A percentile compares a stretch with the other conserved stretches of the same genome.
Conservation (phyloP, 2,113 vertebrate genomes). For the Alosa alosa region DNA sequence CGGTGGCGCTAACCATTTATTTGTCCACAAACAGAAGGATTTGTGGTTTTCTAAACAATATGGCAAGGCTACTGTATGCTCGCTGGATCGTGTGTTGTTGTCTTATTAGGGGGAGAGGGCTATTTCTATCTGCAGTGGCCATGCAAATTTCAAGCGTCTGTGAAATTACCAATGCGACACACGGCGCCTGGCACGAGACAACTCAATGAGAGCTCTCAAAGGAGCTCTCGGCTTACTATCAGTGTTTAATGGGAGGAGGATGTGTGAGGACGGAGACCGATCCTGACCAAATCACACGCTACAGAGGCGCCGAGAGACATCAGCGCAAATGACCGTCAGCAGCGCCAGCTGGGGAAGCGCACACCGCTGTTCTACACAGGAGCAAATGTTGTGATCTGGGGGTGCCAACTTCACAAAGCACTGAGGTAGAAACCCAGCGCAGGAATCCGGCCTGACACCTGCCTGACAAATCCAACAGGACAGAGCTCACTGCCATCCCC, state of each 20-base stretch:
- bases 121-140: not conserved
- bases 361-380: not conserved
- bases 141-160: not conserved
- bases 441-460: not conserved
- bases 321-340: not conserved
- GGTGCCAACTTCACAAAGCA: not conserved
- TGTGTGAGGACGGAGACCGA: not conserved
- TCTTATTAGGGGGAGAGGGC: not conserved
- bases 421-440: not conserved
- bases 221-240: not conserved
- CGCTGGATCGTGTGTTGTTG: not conserved
- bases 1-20: not conserved
- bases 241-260: not conserved
- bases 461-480: conserved; percentile 6
- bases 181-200: not conserved
- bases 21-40: not conserved
- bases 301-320: not conserved
- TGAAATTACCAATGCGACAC: not conserved
- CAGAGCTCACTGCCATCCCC: not conserved
- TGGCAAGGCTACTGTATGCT: not conserved
- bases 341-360: not conserved
- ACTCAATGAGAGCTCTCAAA: not conserved
- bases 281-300: not conserved
- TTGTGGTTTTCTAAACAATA: not conserved
- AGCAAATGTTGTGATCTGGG: conserved; percentile 3